Evolutionary conservation across 2,888 invertebrate genomes (phyloP), one percentile per base, ranked within the genome.

Genomic region (Notodonta dromedarius): DNA sequence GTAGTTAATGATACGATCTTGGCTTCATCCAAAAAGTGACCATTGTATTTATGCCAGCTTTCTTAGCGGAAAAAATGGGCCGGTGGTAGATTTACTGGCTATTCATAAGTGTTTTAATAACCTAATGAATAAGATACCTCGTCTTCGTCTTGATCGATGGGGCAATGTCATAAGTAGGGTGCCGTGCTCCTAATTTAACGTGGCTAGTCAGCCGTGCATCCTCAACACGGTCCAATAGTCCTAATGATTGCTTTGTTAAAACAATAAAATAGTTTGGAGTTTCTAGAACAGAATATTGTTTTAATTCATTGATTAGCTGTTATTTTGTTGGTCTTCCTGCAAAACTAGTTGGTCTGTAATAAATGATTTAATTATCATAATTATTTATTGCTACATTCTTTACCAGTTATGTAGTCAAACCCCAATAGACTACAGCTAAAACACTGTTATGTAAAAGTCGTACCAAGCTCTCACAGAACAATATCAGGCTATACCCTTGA

Each of bases 151-250:
- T 42, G 9, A 12, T 42, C 46, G 5, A n/a, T 46, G 13, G 56
- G 52, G 11, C 61, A 52, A 11, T 52, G 32, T 32, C 12, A 52
- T 35, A 4, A 32, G 12, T 13, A 13, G 32, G 52, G 52, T 13
- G 32, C 32, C 5, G n/a, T 9, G 39, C 39, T 54, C 8, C n/a
- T 54, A 54, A 62, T 62, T 71, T 74, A 66, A 74, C 70, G 5
- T 68, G 57, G 9, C 57, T 61, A 64, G 16, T 63, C 65, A 65
- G 40, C 67, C 76, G 65, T 75, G 35, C 65, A 66, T 69, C 61
- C 50, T 60, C 59, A 62, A 54, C 58, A 60, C 57, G 72, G 70
- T 70, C 72, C 65, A 69, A 39, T 71, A 61, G 61, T 58, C 60
- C 16, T 24, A 55, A 58, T 57, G 56, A 57, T 62, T 59, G 56